These are phyloP conservation scores for Lasaia peninsularis DNA, from an alignment of 1,140 invertebrate genomes.

Conservation along the genomic window DNA sequence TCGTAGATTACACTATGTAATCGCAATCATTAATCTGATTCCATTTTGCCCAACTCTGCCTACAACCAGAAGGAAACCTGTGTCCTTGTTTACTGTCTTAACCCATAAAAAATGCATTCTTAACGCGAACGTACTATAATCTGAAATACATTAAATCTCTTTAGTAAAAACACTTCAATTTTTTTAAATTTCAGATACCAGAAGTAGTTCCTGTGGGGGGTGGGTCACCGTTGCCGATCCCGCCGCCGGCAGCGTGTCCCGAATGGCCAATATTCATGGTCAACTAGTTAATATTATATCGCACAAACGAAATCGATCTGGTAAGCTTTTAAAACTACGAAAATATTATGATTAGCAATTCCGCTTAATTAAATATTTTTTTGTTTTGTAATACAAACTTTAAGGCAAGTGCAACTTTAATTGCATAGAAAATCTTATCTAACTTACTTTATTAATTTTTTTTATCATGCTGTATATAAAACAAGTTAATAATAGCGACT, in stretches of 20 bases:
- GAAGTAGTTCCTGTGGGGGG: constrained; percentile 63
- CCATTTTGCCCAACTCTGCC: too few species aligned
- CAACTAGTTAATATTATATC: constrained; percentile 34
- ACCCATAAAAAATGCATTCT: too few species aligned
- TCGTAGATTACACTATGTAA: too few species aligned
- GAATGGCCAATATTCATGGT: constrained; percentile 70
- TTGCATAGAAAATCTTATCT: neutral
- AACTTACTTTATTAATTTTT: too few species aligned
- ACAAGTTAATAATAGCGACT: too few species aligned
- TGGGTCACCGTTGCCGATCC: constrained; percentile 58
- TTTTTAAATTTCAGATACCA: constrained; percentile 44
- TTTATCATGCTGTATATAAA: too few species aligned
- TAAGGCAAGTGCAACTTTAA: neutral
- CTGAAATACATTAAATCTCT: too few species aligned
- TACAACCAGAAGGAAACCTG: too few species aligned
- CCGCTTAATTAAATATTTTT: neutral
- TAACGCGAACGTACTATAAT: too few species aligned
- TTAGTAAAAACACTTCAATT: too few species aligned
- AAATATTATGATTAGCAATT: neutral
- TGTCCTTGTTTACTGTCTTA: too few species aligned
- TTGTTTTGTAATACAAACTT: neutral
- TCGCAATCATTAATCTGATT: too few species aligned
- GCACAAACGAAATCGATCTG: neutral
- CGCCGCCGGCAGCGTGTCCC: constrained; percentile 54
- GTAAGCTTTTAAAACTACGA: neutral